These are phyloP conservation scores for Tethya wilhelma DNA, from an alignment of 37 sponge, comb jelly and placozoan genomes.

Conservation along the genomic window DNA sequence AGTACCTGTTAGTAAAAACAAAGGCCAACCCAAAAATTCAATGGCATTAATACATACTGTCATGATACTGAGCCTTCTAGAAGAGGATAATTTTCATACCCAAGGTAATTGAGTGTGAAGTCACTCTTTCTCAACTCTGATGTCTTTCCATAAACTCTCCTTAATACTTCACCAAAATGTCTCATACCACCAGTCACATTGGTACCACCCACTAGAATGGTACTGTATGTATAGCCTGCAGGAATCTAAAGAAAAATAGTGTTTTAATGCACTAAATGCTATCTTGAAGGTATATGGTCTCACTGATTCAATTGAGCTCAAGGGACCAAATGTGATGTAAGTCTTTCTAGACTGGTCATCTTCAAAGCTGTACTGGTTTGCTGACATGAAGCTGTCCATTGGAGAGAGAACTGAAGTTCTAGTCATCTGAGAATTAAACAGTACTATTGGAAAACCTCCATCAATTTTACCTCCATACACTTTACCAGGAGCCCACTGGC, in stretches of 20 bases:
- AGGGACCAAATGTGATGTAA: conserved; percentile 34
- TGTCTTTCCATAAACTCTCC: conserved; percentile 31
- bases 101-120: conserved; percentile 80
- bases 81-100: too few species aligned
- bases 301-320: conserved; percentile 50
- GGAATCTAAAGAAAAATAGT: conserved; percentile 51
- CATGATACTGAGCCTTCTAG: too few species aligned
- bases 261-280: too few species aligned
- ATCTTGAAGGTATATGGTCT: too few species aligned
- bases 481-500: conserved; percentile 14
- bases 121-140: conserved; percentile 39
- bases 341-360: conserved; percentile 8
- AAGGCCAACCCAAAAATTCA: too few species aligned
- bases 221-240: conserved; percentile 22
- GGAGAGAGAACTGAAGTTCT: conserved; percentile 76
- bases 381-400: conserved; percentile 62
- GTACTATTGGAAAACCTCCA: conserved; percentile 77
- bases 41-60: too few species aligned
- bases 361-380: conserved; percentile 51
- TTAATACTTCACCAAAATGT: conserved; percentile 55
- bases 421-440: conserved; percentile 44
- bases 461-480: conserved; percentile 16
- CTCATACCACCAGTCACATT: conserved; percentile 51
- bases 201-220: conserved; percentile 59
- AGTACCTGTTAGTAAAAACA: too few species aligned